Base-by-base conservation (phyloP, 1,140 invertebrate species). In the Drosophila neocordata region DNA sequence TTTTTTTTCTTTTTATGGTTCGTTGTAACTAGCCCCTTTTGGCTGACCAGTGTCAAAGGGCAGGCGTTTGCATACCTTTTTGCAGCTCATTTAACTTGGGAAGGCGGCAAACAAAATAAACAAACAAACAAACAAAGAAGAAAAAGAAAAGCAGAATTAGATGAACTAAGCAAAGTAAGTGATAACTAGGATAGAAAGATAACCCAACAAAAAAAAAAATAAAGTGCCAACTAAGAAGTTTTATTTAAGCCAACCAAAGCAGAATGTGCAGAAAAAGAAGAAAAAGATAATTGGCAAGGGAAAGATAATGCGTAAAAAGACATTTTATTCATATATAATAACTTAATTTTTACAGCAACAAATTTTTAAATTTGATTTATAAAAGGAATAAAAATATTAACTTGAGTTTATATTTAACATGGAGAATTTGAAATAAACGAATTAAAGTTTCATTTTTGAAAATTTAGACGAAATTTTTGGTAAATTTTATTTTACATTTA, bases 91-190 rank as follows among this genome's bases (percentile, higher is more conserved):
- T 56, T 56, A 56, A 56, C 53, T 48, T 48, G 15, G 41, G 41
- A 20, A 18, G 41, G 15, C 2, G 31, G 51, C n/a, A 11, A 8
- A 31, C 27, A 31, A 9, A 8, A 31, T 7, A 31, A 31, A 31
- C 27, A 31, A 31, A 31, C 27, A 31, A 31, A 31, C 27, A 35
- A 56, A 35, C 22, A 1, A 18, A 11, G 3, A 3, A 48, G 11
- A 15, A 18, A 48, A 48, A 48, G 41, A 15, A 18, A 48, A 48
- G 20, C 41, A 48, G 15, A 48, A 48, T 48, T 56, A 56, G 53
- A 56, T 56, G 53, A 56, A 56, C 53, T 56, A 56, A 56, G 53
- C 53, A 56, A 56, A 56, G 31, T 56, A 56, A 34, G 53, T 56
- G 53, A 56, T 56, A 56, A 56, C 53, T 56, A 56, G 27, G 22